Conservation (phyloP, 2,113 vertebrate genomes). For the Elachura formosa region DNA sequence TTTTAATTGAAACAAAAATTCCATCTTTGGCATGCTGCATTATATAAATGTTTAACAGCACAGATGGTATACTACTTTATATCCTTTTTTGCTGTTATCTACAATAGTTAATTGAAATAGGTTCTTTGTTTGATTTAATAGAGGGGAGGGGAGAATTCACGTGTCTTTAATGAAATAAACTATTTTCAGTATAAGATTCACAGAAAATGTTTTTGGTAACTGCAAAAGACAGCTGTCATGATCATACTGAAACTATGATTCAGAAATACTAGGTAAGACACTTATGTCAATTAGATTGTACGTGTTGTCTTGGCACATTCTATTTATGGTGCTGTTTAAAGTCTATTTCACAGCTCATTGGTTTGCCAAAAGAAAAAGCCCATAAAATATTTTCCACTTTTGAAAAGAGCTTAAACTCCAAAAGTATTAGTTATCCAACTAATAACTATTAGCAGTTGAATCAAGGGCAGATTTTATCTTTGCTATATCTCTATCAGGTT, state of each 20-base stretch:
- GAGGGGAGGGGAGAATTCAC: not conserved
- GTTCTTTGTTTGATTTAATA: not conserved
- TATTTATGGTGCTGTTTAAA: not conserved
- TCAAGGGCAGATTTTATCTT: not conserved
- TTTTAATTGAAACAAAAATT: not conserved
- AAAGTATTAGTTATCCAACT: not conserved
- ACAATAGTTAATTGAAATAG: not conserved
- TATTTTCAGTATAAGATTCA: not conserved
- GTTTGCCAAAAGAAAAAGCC: not conserved
- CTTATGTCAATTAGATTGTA: not conserved
- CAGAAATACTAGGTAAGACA: not conserved
- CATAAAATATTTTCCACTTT: not conserved
- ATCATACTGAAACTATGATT: not conserved
- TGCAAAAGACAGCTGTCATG: not conserved
- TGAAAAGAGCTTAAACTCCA: not conserved
- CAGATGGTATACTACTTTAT: not conserved
- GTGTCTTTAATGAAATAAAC: not conserved
- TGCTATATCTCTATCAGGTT: not conserved
- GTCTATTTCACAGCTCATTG: not conserved
- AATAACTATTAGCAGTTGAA: not conserved
- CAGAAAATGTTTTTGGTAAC: not conserved
- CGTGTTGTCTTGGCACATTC: not conserved
- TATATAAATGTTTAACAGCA: not conserved
- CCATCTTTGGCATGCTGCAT: not conserved
- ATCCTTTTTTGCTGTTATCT: not conserved